Percentiles rank a stretch among this genome's conserved stretches.
Evolutionary conservation across 64 coral and sea anemone species (phyloP).

Genomic region (Pocillopora verrucosa): DNA sequence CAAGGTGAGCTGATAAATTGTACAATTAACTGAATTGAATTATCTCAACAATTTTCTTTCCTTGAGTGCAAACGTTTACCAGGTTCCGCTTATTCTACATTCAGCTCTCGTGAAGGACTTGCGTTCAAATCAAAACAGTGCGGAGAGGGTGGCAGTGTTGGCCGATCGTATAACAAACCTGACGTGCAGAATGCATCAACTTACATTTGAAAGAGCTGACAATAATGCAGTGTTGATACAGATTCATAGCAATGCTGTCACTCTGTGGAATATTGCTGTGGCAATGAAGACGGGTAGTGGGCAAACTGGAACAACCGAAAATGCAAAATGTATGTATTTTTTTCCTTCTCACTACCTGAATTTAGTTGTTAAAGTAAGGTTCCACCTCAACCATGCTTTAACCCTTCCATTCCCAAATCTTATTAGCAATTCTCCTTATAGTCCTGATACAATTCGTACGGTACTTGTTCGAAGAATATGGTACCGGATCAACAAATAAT

Average conservation of each 20-base stretch:
- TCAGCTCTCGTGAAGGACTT: slow-evolving; percentile 85
- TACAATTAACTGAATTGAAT: neutral
- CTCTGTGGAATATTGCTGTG: slow-evolving; percentile 92
- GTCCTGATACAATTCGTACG: too few relatives aligned
- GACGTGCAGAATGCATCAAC: slow-evolving; percentile 60
- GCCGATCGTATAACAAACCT: slow-evolving; percentile 68
- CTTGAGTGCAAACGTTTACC: too few relatives aligned
- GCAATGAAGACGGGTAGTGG: slow-evolving; percentile 86
- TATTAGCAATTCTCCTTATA: too few relatives aligned
- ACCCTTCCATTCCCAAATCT: too few relatives aligned
- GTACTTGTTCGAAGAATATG: too few relatives aligned
- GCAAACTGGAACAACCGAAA: slow-evolving; percentile 43
- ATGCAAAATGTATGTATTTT: slow-evolving; percentile 87
- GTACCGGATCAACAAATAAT: too few relatives aligned
- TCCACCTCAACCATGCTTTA: too few relatives aligned
- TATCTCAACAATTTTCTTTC: too few relatives aligned
- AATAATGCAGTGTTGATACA: slow-evolving; percentile 84
- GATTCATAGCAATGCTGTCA: slow-evolving; percentile 88
- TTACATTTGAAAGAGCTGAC: slow-evolving; percentile 79
- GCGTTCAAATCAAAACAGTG: slow-evolving; percentile 72
- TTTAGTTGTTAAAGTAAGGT: neutral
- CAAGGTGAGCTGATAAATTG: slow-evolving; percentile 8
- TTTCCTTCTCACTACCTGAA: neutral
- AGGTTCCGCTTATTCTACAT: neutral
- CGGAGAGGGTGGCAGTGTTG: slow-evolving; percentile 42